phyloP scores from a whole-genome alignment of 2,888 invertebrate species.

The Gymnocheta viridis region DNA sequence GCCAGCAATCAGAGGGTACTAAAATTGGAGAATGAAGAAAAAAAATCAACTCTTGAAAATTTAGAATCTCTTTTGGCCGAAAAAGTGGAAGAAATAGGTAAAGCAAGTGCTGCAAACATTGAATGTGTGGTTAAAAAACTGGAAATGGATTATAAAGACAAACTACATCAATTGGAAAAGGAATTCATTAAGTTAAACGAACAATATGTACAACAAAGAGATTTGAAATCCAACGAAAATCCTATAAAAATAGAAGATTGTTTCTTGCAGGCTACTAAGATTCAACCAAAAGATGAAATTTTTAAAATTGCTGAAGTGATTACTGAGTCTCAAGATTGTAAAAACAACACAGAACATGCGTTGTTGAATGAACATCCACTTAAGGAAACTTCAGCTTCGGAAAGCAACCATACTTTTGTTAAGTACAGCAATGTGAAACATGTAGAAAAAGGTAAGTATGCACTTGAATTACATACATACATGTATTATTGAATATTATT shows the following conservation, averaged over 20 bases:
- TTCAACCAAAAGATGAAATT: conserved; percentile 4
- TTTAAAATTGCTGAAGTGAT: conserved; percentile 1
- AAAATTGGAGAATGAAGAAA: neutral
- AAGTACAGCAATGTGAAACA: conserved; percentile 39
- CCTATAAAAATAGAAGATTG: neutral
- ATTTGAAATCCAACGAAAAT: neutral
- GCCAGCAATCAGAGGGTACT: conserved; percentile 16
- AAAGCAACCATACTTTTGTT: conserved; percentile 70
- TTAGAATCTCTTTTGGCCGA: conserved; percentile 75
- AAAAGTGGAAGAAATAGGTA: conserved; percentile 77
- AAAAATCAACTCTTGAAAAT: conserved; percentile 73
- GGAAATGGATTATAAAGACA: conserved; percentile 76
- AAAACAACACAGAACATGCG: neutral
- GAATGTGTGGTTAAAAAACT: conserved; percentile 75
- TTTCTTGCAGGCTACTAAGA: neutral
- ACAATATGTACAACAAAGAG: neutral
- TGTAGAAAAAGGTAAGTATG: conserved; percentile 22
- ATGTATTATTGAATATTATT: neutral
- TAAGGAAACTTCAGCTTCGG: conserved; percentile 50
- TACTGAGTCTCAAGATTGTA: neutral
- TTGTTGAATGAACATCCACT: neutral
- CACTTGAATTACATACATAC: neutral
- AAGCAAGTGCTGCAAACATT: conserved; percentile 74
- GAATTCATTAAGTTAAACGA: conserved; percentile 71
- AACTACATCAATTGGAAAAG: conserved; percentile 74